phyloP scores from a whole-genome alignment of 2,113 vertebrate species.

The Aphyosemion australe region DNA sequence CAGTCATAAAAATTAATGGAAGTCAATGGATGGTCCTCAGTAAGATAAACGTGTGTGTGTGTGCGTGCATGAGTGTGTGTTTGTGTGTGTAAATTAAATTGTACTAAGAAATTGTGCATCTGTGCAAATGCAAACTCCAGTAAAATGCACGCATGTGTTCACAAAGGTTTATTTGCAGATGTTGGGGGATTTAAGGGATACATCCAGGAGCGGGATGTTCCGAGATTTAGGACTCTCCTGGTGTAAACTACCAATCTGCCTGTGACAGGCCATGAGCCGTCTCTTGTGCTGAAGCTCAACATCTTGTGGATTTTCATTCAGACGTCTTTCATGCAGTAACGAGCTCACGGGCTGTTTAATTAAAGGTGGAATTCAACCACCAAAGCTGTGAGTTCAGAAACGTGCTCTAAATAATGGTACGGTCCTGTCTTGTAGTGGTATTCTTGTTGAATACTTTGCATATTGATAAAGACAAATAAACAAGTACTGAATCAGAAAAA shows the following conservation, averaged over 20 bases:
- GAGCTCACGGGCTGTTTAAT: constrained; percentile 40
- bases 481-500: constrained; percentile 25
- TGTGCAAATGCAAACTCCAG: constrained; percentile 12
- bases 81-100: constrained; percentile 18
- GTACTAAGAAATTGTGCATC: neutral
- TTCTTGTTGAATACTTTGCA: constrained; percentile 46
- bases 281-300: neutral
- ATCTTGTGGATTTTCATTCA: constrained; percentile 38
- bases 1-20: too few relatives aligned
- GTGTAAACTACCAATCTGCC: constrained; percentile 35
- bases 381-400: constrained; percentile 25
- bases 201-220: constrained; percentile 34
- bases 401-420: constrained; percentile 51
- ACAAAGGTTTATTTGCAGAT: constrained; percentile 2
- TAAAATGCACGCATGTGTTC: constrained; percentile 1
- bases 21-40: too few relatives aligned
- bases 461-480: constrained; percentile 3
- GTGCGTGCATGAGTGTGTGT: neutral
- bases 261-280: constrained; percentile 25
- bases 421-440: constrained; percentile 50
- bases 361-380: constrained; percentile 21
- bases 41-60: too few relatives aligned
- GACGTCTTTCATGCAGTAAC: constrained; percentile 20
- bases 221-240: constrained; percentile 28
- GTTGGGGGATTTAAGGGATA: constrained; percentile 15